Evolutionary conservation across 2,113 vertebrate genomes (phyloP), one percentile per base, ranked within the genome.

Genomic region (Anas platyrhynchos): DNA sequence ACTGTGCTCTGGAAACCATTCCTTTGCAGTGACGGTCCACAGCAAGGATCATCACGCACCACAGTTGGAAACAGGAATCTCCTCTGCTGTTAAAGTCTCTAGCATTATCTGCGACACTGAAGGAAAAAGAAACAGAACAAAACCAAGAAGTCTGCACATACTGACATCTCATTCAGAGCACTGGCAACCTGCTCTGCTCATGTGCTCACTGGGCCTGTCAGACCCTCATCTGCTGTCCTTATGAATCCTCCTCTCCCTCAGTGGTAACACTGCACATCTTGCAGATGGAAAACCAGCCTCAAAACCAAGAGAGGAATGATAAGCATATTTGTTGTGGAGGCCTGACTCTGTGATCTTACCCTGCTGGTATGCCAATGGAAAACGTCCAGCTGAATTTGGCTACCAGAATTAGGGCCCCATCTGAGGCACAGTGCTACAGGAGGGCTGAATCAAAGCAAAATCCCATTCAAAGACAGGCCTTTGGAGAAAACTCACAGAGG

Each of bases 321-420:
- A 31, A 0, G 3, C 1, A 0, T 38, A 46, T 62, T 16, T 82
- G 52, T 31, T 58, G 21, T 11, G 31, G 43, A 76, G 31, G n/a
- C 58, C 48, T 26, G 52, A 48, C 27, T 16, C 44, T 18, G 3
- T 21, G 10, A 58, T 72, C 34, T 11, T 77, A 55, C 55, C 2
- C 2, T 63, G 81, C 36, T 52, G 20, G n/a, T 68, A 31, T 65
- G 54, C 16, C 80, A 68, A 27, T 7, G 27, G 62, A 83, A 86
- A 69, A 83, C 2, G 3, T 44, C 48, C 31, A 83, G 46, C 16
- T 66, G 34, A 88, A 78, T 54, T 1, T 54, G 32, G 46, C 32
- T 46, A 66, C 41, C 44, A 66, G 20, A 88, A 71, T 34, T 31
- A 82, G 0, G 0, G 29, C 11, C 56, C 31, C 22, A 26, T 43